Conservation (phyloP, 2,888 invertebrate species). For the Thereva unica region DNA sequence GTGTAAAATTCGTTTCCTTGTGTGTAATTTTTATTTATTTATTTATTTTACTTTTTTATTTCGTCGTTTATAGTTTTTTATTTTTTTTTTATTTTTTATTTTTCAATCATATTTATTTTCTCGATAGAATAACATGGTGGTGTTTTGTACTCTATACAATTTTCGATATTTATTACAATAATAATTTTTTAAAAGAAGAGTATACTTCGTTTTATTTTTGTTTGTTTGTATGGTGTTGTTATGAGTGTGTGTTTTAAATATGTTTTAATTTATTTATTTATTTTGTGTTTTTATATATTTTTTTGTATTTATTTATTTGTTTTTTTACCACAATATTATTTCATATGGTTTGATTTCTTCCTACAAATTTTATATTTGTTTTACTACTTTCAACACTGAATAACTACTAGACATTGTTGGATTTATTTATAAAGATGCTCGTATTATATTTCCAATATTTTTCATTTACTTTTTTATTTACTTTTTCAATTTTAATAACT, state of each 20-base stretch:
- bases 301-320: neutral
- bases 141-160: slow-evolving; percentile 38
- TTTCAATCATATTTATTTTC: neutral
- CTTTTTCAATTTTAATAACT: too few relatives aligned
- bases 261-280: slow-evolving; percentile 9
- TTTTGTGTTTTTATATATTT: slow-evolving; percentile 1
- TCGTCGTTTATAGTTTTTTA: slow-evolving; percentile 17
- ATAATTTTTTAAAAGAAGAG: too few relatives aligned
- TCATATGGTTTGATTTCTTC: too few relatives aligned
- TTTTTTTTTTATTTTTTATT: neutral
- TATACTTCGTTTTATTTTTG: neutral
- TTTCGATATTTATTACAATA: neutral
- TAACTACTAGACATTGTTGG: too few relatives aligned
- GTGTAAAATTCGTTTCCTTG: slow-evolving; percentile 32
- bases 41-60: slow-evolving; percentile 17
- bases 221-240: slow-evolving; percentile 22
- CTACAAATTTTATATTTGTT: too few relatives aligned
- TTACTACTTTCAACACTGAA: too few relatives aligned
- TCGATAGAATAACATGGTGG: slow-evolving; percentile 36
- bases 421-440: too few relatives aligned
- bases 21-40: neutral
- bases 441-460: too few relatives aligned
- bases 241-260: slow-evolving; percentile 7
- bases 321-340: neutral
- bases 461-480: too few relatives aligned